phyloP scores from a whole-genome alignment of 2,888 invertebrate genomes.

The Lepeophtheirus nordmannii region DNA sequence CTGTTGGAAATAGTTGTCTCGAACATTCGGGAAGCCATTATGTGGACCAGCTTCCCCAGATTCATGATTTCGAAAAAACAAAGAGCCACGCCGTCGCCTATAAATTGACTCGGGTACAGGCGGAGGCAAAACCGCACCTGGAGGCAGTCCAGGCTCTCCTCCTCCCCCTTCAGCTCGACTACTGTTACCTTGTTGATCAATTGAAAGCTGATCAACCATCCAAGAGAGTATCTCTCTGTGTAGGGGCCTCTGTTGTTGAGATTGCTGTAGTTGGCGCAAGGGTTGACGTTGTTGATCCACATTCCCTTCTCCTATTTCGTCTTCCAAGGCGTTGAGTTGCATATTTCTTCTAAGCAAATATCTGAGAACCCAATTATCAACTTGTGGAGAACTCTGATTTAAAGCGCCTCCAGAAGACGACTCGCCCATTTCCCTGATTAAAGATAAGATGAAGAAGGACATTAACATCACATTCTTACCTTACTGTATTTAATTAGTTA shows the following conservation, averaged over 20 bases:
- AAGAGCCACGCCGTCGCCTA: neutral
- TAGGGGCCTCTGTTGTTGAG: neutral
- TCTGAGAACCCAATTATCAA: neutral
- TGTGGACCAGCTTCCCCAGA: neutral
- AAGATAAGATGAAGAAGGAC: neutral
- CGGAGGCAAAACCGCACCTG: neutral
- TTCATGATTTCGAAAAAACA: neutral
- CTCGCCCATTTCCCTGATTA: neutral
- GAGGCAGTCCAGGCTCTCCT: neutral
- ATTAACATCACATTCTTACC: no score
- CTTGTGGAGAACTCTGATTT: constrained; percentile 3
- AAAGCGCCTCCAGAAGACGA: neutral
- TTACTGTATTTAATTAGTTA: no score
- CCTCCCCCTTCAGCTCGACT: no score
- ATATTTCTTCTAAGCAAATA: neutral
- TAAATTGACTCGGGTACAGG: neutral
- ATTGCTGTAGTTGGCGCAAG: neutral
- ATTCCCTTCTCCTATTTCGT: neutral
- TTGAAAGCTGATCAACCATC: constrained; percentile 8
- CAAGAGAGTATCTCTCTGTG: constrained; percentile 13
- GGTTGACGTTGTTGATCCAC: neutral
- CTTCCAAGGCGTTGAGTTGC: constrained; percentile 1
- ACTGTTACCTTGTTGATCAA: constrained; percentile 1
- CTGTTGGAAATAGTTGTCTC: neutral
- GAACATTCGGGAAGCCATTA: neutral